Evolutionary conservation across 2,797 vertebrate genomes (phyloP), one percentile per base, ranked within the genome.

Genomic region (Pangasius larnaudii): DNA sequence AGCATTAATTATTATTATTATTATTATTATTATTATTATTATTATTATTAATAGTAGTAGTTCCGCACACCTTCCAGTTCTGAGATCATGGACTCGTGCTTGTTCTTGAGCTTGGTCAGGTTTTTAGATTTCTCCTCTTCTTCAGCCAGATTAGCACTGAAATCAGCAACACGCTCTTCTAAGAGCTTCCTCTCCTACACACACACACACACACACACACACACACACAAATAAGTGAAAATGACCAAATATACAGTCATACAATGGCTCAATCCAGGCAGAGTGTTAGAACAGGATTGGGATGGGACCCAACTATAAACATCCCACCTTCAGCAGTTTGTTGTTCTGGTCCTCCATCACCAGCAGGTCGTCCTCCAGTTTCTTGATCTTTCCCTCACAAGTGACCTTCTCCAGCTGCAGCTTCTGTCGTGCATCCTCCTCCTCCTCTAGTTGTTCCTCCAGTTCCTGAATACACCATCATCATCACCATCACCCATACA

Each of bases 61-160:
- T 27, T 59, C 0, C 63, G 87, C 91, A 89, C 88, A 93, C 63
- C 90, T 85, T 95, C 95, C 30, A 96, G 91, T 0, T 95, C 95
- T 2, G 98, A 98, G 92, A 99, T 99, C 98, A 99, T 99, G 82
- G 98, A 98, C 95, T 99, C 98, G 0, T 99, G 97, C 90, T 99
- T 99, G 92, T 94, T 96, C 94, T 99, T 99, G 84, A 99, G 96
- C 90, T 99, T 99, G 84, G 95, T 97, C 63, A 99, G 94, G 84
- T 98, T 99, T 95, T 99, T 99, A 74, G 98, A 98, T 91, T 98
- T 99, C 94, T 99, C 98, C 89, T 99, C 98, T 92, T 99, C 98
- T 93, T 99, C 98, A 0, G 97, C 96, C 75, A 99, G 95, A 92
- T 99, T 99, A 5, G 97, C 97, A 75, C 96, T 98, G 91, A 97